These are phyloP conservation scores for Metellina segmentata DNA, from an alignment of 2,888 invertebrate species.

Conservation along the genomic window DNA sequence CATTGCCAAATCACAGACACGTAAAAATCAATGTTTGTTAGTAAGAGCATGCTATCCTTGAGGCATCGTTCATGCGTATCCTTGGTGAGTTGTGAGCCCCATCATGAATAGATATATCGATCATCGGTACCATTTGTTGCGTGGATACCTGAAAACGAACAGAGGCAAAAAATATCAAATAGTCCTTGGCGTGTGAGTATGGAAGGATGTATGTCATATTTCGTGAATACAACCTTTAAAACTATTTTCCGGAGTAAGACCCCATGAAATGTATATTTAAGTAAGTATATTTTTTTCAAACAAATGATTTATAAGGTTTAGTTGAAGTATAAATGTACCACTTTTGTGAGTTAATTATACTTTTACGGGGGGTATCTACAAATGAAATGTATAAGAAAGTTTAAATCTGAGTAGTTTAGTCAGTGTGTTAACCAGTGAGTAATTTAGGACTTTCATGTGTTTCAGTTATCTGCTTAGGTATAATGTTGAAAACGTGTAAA, in stretches of 20 bases:
- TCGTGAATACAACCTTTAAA: neutral
- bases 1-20: neutral
- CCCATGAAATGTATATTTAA: neutral
- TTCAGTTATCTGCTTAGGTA: too few species aligned
- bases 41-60: neutral
- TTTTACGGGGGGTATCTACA: too few species aligned
- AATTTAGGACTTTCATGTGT: too few species aligned
- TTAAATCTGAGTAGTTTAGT: too few species aligned
- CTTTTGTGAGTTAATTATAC: too few species aligned
- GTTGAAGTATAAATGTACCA: too few species aligned
- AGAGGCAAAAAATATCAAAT: neutral
- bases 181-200: neutral
- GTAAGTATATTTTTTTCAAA: neutral
- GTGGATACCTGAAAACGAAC: conserved; percentile 3
- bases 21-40: neutral
- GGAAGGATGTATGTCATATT: neutral
- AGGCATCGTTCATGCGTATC: neutral
- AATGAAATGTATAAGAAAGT: too few species aligned
- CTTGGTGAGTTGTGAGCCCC: neutral
- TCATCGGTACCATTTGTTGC: conserved; percentile 34
- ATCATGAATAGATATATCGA: conserved; percentile 17
- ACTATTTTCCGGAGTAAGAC: neutral
- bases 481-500: too few species aligned
- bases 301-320: neutral
- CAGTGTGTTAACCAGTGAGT: too few species aligned